A percentile compares a stretch with the other conserved stretches of the same genome.
Conservation (phyloP, 2,888 invertebrate species). For the Eupithecia abbreviata region DNA sequence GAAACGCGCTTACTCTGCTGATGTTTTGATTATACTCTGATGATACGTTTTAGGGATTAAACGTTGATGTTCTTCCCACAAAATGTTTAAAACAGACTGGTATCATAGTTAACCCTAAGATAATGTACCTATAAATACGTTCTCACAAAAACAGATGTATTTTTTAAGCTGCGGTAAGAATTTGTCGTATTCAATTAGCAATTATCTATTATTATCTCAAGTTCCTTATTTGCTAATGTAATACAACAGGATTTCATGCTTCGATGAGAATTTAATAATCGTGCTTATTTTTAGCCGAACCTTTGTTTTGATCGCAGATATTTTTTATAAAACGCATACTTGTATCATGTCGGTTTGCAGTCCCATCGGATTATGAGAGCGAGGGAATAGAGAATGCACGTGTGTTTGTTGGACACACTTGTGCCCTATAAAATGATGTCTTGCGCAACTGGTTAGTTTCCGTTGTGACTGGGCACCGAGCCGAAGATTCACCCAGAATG, state of each 20-base stretch:
- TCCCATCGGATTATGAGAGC: too few relatives aligned
- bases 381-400: too few relatives aligned
- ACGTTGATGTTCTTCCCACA: not conserved
- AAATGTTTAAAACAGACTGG: not conserved
- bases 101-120: not conserved
- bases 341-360: too few relatives aligned
- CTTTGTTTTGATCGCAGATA: not conserved
- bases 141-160: not conserved
- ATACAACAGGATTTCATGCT: conserved; percentile 41
- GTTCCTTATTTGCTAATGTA: conserved; percentile 55
- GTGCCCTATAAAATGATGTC: not conserved
- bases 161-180: conserved; percentile 37
- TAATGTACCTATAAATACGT: not conserved
- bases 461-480: too few relatives aligned
- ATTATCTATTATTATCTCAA: conserved; percentile 37
- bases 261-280: conserved; percentile 10
- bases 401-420: too few relatives aligned
- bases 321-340: not conserved
- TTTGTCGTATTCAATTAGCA: conserved; percentile 50
- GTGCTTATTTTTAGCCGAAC: not conserved
- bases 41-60: not conserved
- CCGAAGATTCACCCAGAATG: too few relatives aligned
- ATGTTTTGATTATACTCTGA: not conserved
- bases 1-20: not conserved
- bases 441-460: too few relatives aligned